Conservation (phyloP, 2,888 invertebrate species). For the Leucania comma region DNA sequence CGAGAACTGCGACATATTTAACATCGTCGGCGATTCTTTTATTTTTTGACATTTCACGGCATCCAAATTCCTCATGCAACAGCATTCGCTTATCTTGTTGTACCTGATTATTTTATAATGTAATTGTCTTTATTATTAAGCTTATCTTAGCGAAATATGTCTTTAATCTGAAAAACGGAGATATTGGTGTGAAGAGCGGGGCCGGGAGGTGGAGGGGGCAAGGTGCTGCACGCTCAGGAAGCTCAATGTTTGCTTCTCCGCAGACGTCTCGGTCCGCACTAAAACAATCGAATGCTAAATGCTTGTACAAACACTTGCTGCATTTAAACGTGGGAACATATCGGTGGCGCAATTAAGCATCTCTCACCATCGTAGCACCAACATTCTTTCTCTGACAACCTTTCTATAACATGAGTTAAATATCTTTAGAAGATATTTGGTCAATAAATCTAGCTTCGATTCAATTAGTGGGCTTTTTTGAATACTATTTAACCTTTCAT, state of each 20-base stretch:
- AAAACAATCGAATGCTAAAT: conserved; percentile 91
- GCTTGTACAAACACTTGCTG: conserved; percentile 87
- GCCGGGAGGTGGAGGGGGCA: conserved; percentile 45
- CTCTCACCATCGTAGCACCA: conserved; percentile 76
- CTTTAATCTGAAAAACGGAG: conserved; percentile 45
- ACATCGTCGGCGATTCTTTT: conserved; percentile 72
- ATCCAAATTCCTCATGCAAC: conserved; percentile 60
- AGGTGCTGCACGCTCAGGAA: conserved; percentile 75
- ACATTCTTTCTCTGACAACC: conserved; percentile 73
- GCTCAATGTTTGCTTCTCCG: conserved; percentile 85
- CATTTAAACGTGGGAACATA: conserved; percentile 89
- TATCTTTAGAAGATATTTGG: conserved; percentile 17
- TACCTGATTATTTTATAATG: conserved; percentile 49
- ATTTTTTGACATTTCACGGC: conserved; percentile 75
- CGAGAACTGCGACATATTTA: conserved; percentile 78
- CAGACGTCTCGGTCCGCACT: conserved; percentile 88
- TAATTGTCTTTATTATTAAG: conserved; percentile 55
- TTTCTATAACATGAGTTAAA: conserved; percentile 36
- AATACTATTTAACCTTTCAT: conserved; percentile 10
- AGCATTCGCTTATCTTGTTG: conserved; percentile 24
- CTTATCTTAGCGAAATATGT: conserved; percentile 52
- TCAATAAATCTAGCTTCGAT: conserved; percentile 26
- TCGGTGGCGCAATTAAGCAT: conserved; percentile 87
- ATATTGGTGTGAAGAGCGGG: conserved; percentile 44
- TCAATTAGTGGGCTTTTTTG: conserved; percentile 5